phyloP scores from a whole-genome alignment of 2,113 vertebrate species.

The Alligator sinensis region DNA sequence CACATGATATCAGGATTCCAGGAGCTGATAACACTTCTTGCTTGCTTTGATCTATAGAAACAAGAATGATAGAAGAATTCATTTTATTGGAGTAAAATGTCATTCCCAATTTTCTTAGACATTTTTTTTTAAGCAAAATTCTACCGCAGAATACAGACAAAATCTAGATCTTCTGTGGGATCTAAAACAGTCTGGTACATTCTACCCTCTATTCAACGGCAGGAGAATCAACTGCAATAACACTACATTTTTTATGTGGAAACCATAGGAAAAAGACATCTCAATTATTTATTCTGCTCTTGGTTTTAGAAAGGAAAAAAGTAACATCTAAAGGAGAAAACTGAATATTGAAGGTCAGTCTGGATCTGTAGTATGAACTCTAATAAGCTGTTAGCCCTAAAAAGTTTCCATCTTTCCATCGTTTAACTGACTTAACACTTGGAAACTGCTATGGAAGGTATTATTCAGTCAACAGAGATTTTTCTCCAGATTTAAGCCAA shows the following conservation, averaged over 20 bases:
- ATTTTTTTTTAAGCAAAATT: not conserved
- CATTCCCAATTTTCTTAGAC: not conserved
- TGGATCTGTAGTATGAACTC: not conserved
- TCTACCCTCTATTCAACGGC: not conserved
- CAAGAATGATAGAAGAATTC: not conserved
- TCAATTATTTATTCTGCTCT: no score
- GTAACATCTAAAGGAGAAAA: not conserved
- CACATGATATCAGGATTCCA: not conserved
- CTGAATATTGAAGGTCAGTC: not conserved
- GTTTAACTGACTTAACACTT: not conserved
- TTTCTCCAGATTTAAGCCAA: constrained; percentile 8
- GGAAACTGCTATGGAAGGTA: constrained; percentile 9
- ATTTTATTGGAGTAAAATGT: not conserved
- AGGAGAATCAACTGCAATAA: not conserved
- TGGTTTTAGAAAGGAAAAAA: not conserved
- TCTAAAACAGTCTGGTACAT: not conserved
- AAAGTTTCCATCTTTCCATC: not conserved
- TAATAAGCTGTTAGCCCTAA: not conserved
- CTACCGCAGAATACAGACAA: not conserved
- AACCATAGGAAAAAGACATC: no score
- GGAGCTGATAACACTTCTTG: not conserved
- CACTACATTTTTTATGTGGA: no score
- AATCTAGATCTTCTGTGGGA: not conserved
- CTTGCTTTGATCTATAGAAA: not conserved
- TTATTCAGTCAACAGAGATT: not conserved